Evolutionary conservation across 2,797 vertebrate species (phyloP).

Genomic region (Varecia variegata): DNA sequence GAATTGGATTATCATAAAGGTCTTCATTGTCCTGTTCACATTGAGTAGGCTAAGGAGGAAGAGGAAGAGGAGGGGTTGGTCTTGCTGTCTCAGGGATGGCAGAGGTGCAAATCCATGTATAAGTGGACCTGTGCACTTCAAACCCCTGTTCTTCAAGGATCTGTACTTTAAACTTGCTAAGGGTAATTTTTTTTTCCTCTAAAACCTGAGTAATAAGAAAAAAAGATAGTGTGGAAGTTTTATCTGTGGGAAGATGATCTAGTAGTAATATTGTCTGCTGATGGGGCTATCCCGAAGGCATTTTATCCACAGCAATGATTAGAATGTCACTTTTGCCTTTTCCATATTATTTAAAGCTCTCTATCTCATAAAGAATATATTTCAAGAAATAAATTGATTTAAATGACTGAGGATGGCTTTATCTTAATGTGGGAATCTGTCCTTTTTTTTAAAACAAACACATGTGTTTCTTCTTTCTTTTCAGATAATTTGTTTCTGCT

Average conservation of each 20-base stretch:
- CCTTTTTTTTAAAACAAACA: background rate
- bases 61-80: background rate
- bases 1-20: background rate
- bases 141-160: background rate
- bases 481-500: background rate
- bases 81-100: background rate
- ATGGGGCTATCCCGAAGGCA: background rate
- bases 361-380: background rate
- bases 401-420: slow-evolving; percentile 8
- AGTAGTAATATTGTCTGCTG: background rate
- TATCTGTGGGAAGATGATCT: background rate
- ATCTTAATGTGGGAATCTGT: background rate
- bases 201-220: background rate
- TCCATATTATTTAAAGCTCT: background rate
- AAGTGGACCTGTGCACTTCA: background rate
- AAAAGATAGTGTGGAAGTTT: background rate
- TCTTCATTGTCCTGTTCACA: background rate
- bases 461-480: background rate
- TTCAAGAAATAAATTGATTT: background rate
- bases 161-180: background rate
- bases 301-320: background rate
- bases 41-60: background rate
- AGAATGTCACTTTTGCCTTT: slow-evolving; percentile 9
- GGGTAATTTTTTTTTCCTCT: background rate
- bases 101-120: background rate